Conservation (phyloP, 2,888 invertebrate genomes). For the Lydus trimaculatus region DNA sequence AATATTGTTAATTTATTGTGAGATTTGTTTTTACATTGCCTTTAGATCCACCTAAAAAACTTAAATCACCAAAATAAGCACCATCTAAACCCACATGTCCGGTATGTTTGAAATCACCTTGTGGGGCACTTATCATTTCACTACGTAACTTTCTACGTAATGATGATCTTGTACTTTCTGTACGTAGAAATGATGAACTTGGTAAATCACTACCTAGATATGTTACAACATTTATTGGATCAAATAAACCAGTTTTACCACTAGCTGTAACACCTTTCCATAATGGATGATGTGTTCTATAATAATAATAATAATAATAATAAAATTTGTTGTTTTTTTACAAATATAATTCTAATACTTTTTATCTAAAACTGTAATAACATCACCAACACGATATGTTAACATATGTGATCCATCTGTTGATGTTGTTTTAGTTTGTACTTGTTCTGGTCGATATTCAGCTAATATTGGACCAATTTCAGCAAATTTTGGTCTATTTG, state of each 20-base stretch:
- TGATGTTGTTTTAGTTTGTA: conserved; percentile 75
- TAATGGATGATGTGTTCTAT: conserved; percentile 68
- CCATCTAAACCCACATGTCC: conserved; percentile 96
- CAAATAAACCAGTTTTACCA: conserved; percentile 93
- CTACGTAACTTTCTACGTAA: conserved; percentile 73
- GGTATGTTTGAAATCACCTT: conserved; percentile 96
- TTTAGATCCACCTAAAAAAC: conserved; percentile 70
- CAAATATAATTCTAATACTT: conserved; percentile 60
- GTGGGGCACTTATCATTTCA: conserved; percentile 96
- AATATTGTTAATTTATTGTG: no score
- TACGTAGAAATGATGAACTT: conserved; percentile 63
- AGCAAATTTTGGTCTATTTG: conserved; percentile 86
- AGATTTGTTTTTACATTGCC: conserved; percentile 53
- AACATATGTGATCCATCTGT: conserved; percentile 71
- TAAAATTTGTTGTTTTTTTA: conserved; percentile 6
- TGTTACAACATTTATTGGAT: conserved; percentile 88
- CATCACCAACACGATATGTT: conserved; percentile 85
- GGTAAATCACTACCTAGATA: conserved; percentile 82
- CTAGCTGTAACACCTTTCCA: conserved; percentile 93
- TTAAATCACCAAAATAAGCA: conserved; percentile 95
- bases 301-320: no score
- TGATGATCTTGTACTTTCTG: conserved; percentile 70
- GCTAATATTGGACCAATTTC: conserved; percentile 81
- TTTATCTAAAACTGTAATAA: conserved; percentile 92
- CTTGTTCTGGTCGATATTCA: conserved; percentile 90